These are phyloP conservation scores for Nannospalax galili DNA, from an alignment of 2,113 vertebrate genomes.

Conservation along the genomic window DNA sequence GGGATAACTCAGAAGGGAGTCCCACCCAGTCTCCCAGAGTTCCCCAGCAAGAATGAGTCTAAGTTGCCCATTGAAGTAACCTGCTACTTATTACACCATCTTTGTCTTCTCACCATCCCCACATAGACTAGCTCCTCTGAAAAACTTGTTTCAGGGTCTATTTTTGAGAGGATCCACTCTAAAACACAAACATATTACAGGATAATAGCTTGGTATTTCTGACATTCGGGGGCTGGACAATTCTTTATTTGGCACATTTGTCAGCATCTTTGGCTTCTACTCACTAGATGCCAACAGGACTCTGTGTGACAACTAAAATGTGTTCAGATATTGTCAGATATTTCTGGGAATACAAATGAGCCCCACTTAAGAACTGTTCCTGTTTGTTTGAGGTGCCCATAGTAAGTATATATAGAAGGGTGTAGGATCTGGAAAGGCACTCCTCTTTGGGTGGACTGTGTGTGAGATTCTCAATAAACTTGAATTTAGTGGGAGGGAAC, in stretches of 20 bases:
- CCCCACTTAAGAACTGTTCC: neutral
- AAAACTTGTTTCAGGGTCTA: neutral
- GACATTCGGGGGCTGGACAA: constrained; percentile 5
- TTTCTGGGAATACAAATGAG: neutral
- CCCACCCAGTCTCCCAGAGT: neutral
- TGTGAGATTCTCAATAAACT: neutral
- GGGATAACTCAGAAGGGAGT: neutral
- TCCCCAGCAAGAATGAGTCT: neutral
- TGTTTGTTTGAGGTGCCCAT: neutral
- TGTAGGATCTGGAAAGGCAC: neutral
- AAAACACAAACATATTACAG: neutral
- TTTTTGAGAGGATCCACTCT: neutral
- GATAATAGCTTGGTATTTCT: neutral
- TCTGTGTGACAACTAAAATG: neutral
- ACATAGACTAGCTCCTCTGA: constrained; percentile 29
- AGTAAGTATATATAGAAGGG: neutral
- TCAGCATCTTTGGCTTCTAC: neutral
- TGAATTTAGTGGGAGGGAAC: neutral
- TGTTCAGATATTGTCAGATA: neutral
- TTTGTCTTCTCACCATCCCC: too few species aligned
- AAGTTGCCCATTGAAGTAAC: neutral
- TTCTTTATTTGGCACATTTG: neutral
- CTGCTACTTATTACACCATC: too few species aligned
- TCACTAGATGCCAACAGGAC: neutral
- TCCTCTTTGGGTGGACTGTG: neutral